Conservation (phyloP, 2,797 vertebrate species). For the Pterois miles region DNA sequence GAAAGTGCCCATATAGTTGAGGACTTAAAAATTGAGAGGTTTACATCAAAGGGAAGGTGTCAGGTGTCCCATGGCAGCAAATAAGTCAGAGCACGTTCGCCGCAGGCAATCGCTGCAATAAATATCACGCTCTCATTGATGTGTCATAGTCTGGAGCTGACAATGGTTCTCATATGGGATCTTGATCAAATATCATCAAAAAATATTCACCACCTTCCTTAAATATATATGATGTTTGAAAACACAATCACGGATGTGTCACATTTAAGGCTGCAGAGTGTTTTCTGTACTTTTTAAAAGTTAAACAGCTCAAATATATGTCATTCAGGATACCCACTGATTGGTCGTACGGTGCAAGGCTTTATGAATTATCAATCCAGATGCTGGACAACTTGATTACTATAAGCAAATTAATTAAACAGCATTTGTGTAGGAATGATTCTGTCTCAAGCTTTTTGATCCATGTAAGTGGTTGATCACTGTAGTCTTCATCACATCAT, state of each 20-base stretch:
- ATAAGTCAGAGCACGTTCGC: conserved; percentile 56
- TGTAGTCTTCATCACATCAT: no score
- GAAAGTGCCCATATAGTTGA: conserved; percentile 58
- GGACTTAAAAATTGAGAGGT: conserved; percentile 51
- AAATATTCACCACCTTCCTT: neutral
- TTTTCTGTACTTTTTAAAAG: conserved; percentile 3
- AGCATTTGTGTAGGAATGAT: no score
- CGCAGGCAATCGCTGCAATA: conserved; percentile 39
- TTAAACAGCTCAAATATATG: conserved; percentile 29
- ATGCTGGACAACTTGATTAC: no score
- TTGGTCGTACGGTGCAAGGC: neutral
- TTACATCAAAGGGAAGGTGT: conserved; percentile 64
- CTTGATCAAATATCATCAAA: conserved; percentile 16
- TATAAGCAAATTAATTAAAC: no score
- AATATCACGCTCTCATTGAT: conserved; percentile 40
- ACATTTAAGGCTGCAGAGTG: conserved; percentile 5
- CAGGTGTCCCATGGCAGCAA: conserved; percentile 49
- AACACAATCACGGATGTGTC: neutral
- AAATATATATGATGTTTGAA: conserved; percentile 21
- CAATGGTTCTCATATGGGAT: conserved; percentile 13
- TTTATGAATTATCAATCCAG: neutral
- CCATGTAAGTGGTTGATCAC: no score
- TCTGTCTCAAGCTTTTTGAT: no score
- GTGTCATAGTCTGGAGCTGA: conserved; percentile 20
- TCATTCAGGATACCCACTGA: conserved; percentile 12